Evolutionary conservation across 2,888 invertebrate genomes (phyloP).

Genomic region (Conchocele bisecta): DNA sequence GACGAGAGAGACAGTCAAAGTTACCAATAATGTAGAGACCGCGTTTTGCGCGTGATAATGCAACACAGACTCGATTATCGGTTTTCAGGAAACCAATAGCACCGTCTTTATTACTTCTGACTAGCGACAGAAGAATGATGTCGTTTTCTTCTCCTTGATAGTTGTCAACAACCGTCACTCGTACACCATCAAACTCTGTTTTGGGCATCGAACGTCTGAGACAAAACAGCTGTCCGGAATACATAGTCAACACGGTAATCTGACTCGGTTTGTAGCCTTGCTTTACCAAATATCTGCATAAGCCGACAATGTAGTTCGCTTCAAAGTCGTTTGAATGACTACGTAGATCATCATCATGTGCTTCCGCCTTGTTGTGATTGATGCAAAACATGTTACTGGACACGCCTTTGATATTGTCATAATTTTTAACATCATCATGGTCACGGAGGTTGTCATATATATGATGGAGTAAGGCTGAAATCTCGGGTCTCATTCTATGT

Average conservation of each 20-base stretch:
- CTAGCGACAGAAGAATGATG: slow-evolving; percentile 81
- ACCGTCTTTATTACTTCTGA: slow-evolving; percentile 78
- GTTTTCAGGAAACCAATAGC: slow-evolving; percentile 76
- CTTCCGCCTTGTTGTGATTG: slow-evolving; percentile 69
- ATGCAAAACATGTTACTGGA: slow-evolving; percentile 73
- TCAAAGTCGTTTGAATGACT: slow-evolving; percentile 75
- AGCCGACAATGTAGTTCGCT: slow-evolving; percentile 69
- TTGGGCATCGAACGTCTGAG: slow-evolving; percentile 68
- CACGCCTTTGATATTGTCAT: slow-evolving; percentile 70
- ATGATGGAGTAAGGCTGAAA: slow-evolving; percentile 72
- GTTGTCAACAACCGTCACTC: slow-evolving; percentile 79
- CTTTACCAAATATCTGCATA: slow-evolving; percentile 72
- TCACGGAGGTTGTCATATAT: slow-evolving; percentile 66
- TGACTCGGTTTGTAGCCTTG: slow-evolving; percentile 73
- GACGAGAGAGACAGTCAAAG: slow-evolving; percentile 49
- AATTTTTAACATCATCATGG: slow-evolving; percentile 66
- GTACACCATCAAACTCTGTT: slow-evolving; percentile 68
- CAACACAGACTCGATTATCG: slow-evolving; percentile 79
- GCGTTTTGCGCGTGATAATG: slow-evolving; percentile 79
- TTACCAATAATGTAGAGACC: slow-evolving; percentile 80
- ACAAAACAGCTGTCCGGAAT: slow-evolving; percentile 75
- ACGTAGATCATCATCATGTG: slow-evolving; percentile 68
- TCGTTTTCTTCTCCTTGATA: slow-evolving; percentile 82
- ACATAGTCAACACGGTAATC: slow-evolving; percentile 78
- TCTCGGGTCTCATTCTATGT: slow-evolving; percentile 81